These are phyloP conservation scores for Chydorus sphaericus DNA, from an alignment of 2,888 invertebrate species.

Conservation along the genomic window DNA sequence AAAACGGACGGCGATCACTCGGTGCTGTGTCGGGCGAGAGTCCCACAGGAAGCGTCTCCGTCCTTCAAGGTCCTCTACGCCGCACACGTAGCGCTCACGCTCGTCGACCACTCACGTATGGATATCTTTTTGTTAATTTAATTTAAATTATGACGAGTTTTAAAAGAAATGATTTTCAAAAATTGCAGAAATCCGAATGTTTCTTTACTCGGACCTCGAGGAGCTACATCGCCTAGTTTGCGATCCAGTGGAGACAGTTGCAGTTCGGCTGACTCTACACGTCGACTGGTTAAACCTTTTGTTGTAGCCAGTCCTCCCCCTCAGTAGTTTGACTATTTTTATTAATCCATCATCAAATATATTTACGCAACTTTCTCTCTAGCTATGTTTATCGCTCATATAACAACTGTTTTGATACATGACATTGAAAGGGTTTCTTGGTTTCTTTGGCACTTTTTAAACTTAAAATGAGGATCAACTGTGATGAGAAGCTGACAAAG, in stretches of 20 bases:
- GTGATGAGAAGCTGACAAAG: too few relatives aligned
- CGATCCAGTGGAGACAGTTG: slow-evolving; percentile 69
- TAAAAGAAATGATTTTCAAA: neutral
- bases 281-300: slow-evolving; percentile 27
- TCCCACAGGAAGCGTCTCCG: neutral
- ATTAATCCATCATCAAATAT: too few relatives aligned
- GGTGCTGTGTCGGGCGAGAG: slow-evolving; percentile 1
- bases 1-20: slow-evolving; percentile 2
- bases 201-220: neutral
- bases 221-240: slow-evolving; percentile 33
- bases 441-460: too few relatives aligned
- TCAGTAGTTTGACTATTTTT: neutral
- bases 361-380: too few relatives aligned
- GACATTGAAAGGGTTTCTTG: too few relatives aligned
- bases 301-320: neutral
- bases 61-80: neutral
- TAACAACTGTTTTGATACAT: too few relatives aligned
- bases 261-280: slow-evolving; percentile 64
- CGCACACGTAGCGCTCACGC: slow-evolving; percentile 8
- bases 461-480: too few relatives aligned
- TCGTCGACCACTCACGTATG: slow-evolving; percentile 4
- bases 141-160: neutral
- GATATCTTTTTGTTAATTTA: neutral
- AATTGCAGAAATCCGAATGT: neutral
- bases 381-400: too few relatives aligned